phyloP scores from a whole-genome alignment of 2,888 invertebrate genomes.

The Dilophus febrilis region DNA sequence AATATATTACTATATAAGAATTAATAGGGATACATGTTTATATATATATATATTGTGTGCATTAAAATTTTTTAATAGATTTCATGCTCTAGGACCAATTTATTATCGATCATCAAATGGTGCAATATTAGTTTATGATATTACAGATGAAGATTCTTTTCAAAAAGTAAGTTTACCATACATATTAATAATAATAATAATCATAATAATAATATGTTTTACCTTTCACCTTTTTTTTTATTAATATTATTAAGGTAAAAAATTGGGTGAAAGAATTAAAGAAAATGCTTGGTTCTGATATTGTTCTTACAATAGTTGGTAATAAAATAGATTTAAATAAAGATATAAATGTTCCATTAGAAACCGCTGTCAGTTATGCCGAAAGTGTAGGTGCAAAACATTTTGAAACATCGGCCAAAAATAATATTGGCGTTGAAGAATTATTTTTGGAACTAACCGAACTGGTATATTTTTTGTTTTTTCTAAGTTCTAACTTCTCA shows the following conservation, averaged over 20 bases:
- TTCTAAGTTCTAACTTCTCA: background rate
- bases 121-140: slow-evolving; percentile 93
- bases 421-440: slow-evolving; percentile 80
- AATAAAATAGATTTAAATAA: slow-evolving; percentile 94
- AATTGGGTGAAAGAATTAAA: slow-evolving; percentile 96
- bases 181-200: slow-evolving; percentile 2
- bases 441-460: slow-evolving; percentile 71
- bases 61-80: slow-evolving; percentile 25
- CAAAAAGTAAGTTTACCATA: slow-evolving; percentile 51
- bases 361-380: slow-evolving; percentile 85
- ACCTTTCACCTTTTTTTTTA: slow-evolving; percentile 14
- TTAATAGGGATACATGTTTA: too few species aligned
- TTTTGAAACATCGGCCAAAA: slow-evolving; percentile 85
- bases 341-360: slow-evolving; percentile 65
- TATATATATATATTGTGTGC: too few species aligned
- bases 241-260: slow-evolving; percentile 48
- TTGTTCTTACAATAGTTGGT: slow-evolving; percentile 83
- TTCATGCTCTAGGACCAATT: slow-evolving; percentile 93
- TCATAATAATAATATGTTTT: background rate
- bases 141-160: slow-evolving; percentile 93
- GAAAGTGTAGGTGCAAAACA: slow-evolving; percentile 81
- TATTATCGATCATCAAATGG: slow-evolving; percentile 97
- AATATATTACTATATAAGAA: too few species aligned
- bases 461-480: slow-evolving; percentile 37
- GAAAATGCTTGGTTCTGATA: slow-evolving; percentile 87